Evolutionary conservation across 2,888 invertebrate species (phyloP), one percentile per base, ranked within the genome.

Genomic region (Drosophila antonietae): DNA sequence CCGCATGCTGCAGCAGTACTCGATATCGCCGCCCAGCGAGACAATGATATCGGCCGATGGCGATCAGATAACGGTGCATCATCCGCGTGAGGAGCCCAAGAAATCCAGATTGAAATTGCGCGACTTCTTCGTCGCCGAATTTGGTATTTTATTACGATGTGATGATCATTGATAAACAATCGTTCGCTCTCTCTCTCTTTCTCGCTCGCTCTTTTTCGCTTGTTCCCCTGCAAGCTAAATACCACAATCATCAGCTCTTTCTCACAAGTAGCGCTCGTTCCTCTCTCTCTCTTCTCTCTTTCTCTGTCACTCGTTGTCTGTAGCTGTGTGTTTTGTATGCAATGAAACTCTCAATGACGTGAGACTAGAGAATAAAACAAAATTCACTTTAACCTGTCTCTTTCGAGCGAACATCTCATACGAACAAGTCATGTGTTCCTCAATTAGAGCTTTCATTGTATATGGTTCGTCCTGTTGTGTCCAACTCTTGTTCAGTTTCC

Each of bases 71-170:
- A 92, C 92, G 68, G 91, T 92, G 95, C 95, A 95, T 94, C 95
- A 95, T 94, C 89, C 91, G 61, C 95, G 95, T 93, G 95, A 96
- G 94, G 95, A 96, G 92, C 95, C 95, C 93, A 96, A 96, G 95
- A 95, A 96, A 95, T 89, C 91, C 9, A 96, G 96, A 94, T 95
- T 95, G 93, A 96, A 96, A 95, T 95, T 96, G 94, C 96, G 96
- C 95, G 96, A 96, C 94, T 95, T 96, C 94, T 96, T 96, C 94
- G 95, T 96, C 93, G 95, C 96, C 93, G 96, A 96, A 95, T 95
- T 96, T 94, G 96, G 96, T 95, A 95, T 95, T 74, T 57, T 70
- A 58, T 59, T 55, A 60, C 56, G 57, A 51, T 66, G 58, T 66
- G 61, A 61, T 56, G 18, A 53, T 71, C 44, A 44, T 58, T 57